phyloP scores from a whole-genome alignment of 2,797 vertebrate genomes.

The Falco rusticolus region DNA sequence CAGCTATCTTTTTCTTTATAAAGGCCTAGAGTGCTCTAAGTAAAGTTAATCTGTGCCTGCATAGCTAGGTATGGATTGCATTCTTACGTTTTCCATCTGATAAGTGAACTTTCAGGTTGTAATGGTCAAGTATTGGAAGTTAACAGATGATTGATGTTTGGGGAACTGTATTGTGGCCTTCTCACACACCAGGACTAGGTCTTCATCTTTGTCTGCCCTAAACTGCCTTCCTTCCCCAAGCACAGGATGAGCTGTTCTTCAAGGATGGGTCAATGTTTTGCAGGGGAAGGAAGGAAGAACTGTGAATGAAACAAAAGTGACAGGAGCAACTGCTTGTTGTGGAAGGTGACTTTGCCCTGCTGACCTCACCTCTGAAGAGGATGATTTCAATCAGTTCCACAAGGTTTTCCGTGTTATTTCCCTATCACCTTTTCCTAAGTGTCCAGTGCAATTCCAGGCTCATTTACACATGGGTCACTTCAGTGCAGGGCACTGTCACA shows the following conservation, averaged over 20 bases:
- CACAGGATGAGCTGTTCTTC: neutral
- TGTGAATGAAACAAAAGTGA: neutral
- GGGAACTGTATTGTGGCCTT: neutral
- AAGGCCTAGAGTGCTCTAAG: neutral
- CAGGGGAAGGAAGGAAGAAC: neutral
- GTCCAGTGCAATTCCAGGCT: neutral
- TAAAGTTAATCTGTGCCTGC: neutral
- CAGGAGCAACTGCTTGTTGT: neutral
- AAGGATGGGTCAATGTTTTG: neutral
- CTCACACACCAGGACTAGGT: neutral
- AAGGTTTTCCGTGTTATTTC: neutral
- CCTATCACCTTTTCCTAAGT: neutral
- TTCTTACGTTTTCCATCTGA: neutral
- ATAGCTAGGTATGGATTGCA: fast-evolving
- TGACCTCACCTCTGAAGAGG: neutral
- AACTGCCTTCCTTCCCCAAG: neutral
- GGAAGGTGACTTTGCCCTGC: neutral
- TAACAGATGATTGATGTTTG: neutral
- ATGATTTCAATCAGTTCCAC: neutral
- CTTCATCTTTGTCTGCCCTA: neutral
- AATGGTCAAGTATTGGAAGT: neutral
- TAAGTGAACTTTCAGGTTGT: neutral
- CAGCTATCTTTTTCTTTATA: neutral
- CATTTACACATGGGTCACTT: neutral
- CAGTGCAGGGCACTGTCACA: neutral